Base-by-base conservation (phyloP, 2,113 vertebrate species). In the Poicephalus meyeri region DNA sequence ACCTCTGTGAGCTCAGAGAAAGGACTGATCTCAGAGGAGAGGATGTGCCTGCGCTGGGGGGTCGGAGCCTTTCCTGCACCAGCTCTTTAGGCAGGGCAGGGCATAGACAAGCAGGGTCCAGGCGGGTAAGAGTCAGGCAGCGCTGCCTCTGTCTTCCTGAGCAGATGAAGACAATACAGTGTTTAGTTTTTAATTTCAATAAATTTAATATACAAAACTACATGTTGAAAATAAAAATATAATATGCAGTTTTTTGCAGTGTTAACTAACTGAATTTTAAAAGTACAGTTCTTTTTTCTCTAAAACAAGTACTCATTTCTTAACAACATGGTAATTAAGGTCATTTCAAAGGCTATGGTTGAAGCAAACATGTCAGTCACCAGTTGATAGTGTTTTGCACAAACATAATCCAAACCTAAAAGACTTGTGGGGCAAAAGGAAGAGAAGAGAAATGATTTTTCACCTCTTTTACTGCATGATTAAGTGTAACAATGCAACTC, bases 161-260 rank as follows among this genome's bases (percentile, higher is more conserved):
- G 85, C 90, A 91, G 88, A 95, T 93, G 89, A 95, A 97, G 94
- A 97, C 89, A 88, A 91, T 97, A 97, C 91, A 97, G 88, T 96
- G 92, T 91, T 97, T 94, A 89, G 91, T 95, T 96, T 97, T 84
- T 95, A 96, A 94, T 97, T 97, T 89, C 94, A 97, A 97, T 83
- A 97, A 95, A 96, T 97, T 98, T 97, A 97, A 98, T 97, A 98
- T 94, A 98, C 94, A 97, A 97, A 98, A 98, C 96, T 97, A 97
- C 93, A 98, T 98, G 97, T 97, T 95, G 95, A 98, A 98, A 97
- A 97, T 97, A 98, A 97, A 97, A 96, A 97, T 96, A 97, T 96
- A 97, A 98, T 89, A 97, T 93, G 95, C 93, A 87, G 94, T 92
- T 93, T 95, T 93, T 86, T 97, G 97, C 96, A 97, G 97, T 97